Evolutionary conservation across 1,140 invertebrate genomes (phyloP), one percentile per base, ranked within the genome.

Genomic region (Choristoneura fumiferana): DNA sequence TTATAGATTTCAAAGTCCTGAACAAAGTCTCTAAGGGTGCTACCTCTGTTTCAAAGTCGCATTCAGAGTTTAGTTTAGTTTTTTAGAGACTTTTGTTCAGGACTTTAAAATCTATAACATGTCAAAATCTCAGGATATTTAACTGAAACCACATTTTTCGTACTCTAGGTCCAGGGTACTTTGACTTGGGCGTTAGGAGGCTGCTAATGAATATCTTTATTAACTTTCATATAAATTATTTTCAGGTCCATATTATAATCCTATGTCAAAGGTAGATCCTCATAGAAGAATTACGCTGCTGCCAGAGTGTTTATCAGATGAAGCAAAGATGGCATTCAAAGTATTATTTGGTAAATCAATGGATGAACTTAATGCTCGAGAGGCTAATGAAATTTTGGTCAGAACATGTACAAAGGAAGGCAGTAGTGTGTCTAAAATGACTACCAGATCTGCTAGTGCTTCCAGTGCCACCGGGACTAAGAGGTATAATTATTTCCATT

Each of bases 351-450:
- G 85, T 1, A 90, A 91, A 74, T 71, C 91, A 49, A 89, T 95
- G 49, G 93, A 93, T 65, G 95, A 96, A 79, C 87, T 97, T 4
- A 94, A 84, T 61, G 73, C 89, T 12, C 92, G 92, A 58, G 95
- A 96, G 88, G 95, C 95, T 0, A 96, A 96, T 81, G 93, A 95
- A 70, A 94, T 97, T 67, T 87, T 97, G 52, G 90, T 96, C 8
- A 92, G 93, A 69, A 93, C 95, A 14, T 95, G 94, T 59, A 93
- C 94, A 0, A 92, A 92, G 73, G 88, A 89, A 69, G 78, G 71
- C 36, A 87, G 80, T 60, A 84, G 78, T 71, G 72, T 82, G 15
- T 65, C 78, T 15, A 88, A 82, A 73, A 81, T 89, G 65, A 68
- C 78, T 37, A 89, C 87, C 15, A 82, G 87, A 65, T 85, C 81